A percentile compares a stretch with the other conserved stretches of the same genome.
These are phyloP conservation scores for Pogonognathellus flavescens DNA, from an alignment of 1,140 invertebrate species.

Conservation along the genomic window DNA sequence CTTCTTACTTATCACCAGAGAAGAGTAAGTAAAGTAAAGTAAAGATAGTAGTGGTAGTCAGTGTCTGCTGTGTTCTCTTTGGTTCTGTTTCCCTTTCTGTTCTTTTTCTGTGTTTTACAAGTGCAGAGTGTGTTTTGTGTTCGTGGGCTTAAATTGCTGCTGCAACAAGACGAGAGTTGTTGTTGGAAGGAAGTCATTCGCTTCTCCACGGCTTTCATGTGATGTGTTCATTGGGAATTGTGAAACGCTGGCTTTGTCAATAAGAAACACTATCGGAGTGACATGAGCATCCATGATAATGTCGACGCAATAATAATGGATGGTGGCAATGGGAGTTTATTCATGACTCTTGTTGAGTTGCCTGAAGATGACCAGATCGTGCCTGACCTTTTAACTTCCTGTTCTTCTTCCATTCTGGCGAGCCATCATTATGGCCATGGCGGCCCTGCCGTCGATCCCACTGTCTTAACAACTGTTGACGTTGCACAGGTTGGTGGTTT, in stretches of 20 bases:
- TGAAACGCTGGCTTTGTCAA: slow-evolving; percentile 45
- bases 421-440: slow-evolving; percentile 57
- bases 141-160: background rate
- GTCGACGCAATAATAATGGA: slow-evolving; percentile 60
- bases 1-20: background rate
- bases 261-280: slow-evolving; percentile 51
- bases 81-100: background rate
- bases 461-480: slow-evolving; percentile 38
- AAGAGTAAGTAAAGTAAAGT: too few relatives aligned
- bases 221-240: slow-evolving; percentile 28
- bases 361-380: slow-evolving; percentile 62
- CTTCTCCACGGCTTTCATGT: background rate
- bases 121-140: background rate
- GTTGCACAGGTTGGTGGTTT: slow-evolving; percentile 18
- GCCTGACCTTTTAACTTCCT: slow-evolving; percentile 62
- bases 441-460: slow-evolving; percentile 47
- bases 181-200: background rate
- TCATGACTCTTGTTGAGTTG: slow-evolving; percentile 60
- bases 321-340: slow-evolving; percentile 60
- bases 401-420: slow-evolving; percentile 61
- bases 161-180: background rate
- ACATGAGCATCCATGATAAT: slow-evolving; percentile 61
- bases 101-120: background rate
- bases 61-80: background rate
- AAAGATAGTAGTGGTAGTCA: background rate